phyloP scores from a whole-genome alignment of 2,113 vertebrate species.

The Ardeotis arabs region DNA sequence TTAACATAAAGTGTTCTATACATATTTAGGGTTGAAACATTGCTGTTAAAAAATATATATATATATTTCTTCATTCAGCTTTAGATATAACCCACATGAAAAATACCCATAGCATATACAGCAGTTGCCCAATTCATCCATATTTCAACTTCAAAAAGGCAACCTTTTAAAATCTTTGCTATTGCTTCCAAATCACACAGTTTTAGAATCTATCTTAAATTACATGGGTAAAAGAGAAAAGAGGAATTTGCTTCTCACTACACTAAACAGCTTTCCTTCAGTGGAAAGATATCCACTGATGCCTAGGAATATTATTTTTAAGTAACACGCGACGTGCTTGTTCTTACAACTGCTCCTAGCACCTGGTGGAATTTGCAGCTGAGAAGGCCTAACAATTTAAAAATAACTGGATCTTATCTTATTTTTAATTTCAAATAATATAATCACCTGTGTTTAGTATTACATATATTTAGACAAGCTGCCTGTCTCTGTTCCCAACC shows the following conservation, averaged over 20 bases:
- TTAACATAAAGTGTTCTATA: not conserved
- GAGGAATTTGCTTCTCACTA: not conserved
- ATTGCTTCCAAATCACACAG: not conserved
- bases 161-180: not conserved
- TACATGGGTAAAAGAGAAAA: not conserved
- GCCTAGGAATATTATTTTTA: constrained; percentile 60
- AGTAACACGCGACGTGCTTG: not conserved
- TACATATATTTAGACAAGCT: constrained; percentile 79
- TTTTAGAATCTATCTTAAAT: not conserved
- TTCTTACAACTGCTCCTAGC: constrained; percentile 50
- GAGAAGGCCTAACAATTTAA: constrained; percentile 55
- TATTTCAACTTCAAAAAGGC: not conserved
- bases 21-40: not conserved
- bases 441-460: constrained; percentile 76
- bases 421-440: constrained; percentile 78
- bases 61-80: not conserved
- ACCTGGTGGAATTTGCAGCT: constrained; percentile 69
- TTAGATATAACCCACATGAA: not conserved
- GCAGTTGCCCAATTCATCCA: not conserved
- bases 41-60: not conserved
- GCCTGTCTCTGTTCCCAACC: constrained; percentile 64
- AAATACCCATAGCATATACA: not conserved
- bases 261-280: constrained; percentile 15
- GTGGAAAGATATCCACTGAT: constrained; percentile 47
- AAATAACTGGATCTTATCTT: constrained; percentile 71